Base-by-base conservation (phyloP, 1,140 invertebrate species). In the Aphis craccivora region DNA sequence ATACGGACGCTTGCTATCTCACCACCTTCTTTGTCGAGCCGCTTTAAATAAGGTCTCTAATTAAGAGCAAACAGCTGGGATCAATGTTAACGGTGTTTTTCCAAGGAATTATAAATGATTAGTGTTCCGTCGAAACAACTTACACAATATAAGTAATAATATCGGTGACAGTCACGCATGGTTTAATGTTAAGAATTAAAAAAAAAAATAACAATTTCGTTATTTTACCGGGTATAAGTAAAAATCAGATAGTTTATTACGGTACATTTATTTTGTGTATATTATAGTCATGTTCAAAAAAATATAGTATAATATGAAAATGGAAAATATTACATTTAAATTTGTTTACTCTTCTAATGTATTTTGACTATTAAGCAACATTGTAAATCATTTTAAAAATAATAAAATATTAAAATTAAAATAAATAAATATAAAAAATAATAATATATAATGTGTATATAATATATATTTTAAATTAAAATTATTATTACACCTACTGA, bases 21-120 rank as follows among this genome's bases (percentile, higher is more conserved):
- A 1, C 89, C n/a, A 2, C 83, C 37, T 4, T 43, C 23, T 43
- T 18, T 43, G 0, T 25, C 25, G 1, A 37, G 60, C 4, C 60
- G 30, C 60, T 76, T 3, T 43, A 40, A 40, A 84, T 84, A 40
- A 84, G 37, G 83, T 40, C 83, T 84, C 37, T 84, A 84, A 84
- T 84, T 84, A 84, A 25, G 40, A 40, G 23, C 22, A 84, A 84
- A 84, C 83, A 84, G 60, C n/a, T 76, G 60, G n/a, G 60, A n/a
- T 76, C 60, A 76, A n/a, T 76, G 30, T 76, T 76, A 76, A 76
- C 14, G 60, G n/a, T n/a, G 60, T 76, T 76, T 76, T 76, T 76
- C 60, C 60, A 14, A 76, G 14, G 30, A 76, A 76, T 76, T 76
- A 76, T 76, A 76, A 76, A 76, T 76, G 11, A n/a, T 76, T 18